Evolutionary conservation across 2,888 invertebrate species (phyloP), one percentile per base, ranked within the genome.

Genomic region (Tetramorium bicarinatum): DNA sequence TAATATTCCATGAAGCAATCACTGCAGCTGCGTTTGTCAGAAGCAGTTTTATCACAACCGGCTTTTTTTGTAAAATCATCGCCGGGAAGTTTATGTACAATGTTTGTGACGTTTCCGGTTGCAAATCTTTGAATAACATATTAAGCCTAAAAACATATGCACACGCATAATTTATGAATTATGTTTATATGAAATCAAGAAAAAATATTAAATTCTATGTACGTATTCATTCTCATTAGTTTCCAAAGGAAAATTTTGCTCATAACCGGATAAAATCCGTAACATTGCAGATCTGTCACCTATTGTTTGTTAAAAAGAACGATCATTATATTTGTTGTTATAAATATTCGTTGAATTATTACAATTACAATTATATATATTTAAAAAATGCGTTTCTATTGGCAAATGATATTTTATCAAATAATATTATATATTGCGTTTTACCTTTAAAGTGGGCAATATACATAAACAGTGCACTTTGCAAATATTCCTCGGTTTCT

Each of bases 181-280:
- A 29, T 29, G 2, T 61, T 80, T 83, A 41, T 29, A 41, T 9
- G 0, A 25, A 9, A 52, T 38, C 18, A 13, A 61, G 11, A n/a
- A 38, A 64, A 11, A 18, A 89, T 86, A 59, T 67, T 3, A 67
- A 71, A 59, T 77, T 21, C 44, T 83, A 87, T 87, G 25, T 93
- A 95, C 95, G 88, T 89, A 75, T 95, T 93, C 18, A 95, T 93
- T 80, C 93, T 87, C 61, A 95, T 91, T 29, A 93, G 88, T 25
- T 93, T 89, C 95, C 95, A 95, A 21, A 96, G 91, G 25, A 92
- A 89, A 7, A 89, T 71, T 91, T 95, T 95, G 79, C 93, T 94
- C 69, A 93, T 75, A 38, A 85, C 83, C 18, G 90, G 83, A 69
- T 72, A 88, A 92, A 93, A 61, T 92, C 88, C 79, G 66, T 87